Evolutionary conservation across 1,140 invertebrate species (phyloP), one percentile per base, ranked within the genome.

Genomic region (Drosophila parabipectinata): DNA sequence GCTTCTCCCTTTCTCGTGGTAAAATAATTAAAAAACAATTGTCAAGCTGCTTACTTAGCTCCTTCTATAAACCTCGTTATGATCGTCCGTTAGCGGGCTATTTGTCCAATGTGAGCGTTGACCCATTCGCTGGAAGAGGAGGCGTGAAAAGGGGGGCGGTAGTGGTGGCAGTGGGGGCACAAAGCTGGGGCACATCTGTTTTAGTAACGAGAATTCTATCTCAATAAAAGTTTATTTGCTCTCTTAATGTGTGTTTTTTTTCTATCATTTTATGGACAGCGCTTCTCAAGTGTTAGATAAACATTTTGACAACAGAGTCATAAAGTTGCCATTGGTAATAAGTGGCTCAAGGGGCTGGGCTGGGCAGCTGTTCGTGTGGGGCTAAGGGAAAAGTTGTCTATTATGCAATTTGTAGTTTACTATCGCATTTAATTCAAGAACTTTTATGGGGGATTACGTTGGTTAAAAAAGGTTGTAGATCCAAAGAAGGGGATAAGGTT

Each of bases 1-100:
- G 37, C 44, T 48, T 41, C 54, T 52, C 41, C 7, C 44, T 50
- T 67, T 56, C 28, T 21, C 60, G 75, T 67, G 75, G 77, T 69
- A 57, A 52, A 77, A 85, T 84, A 82, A 82, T 87, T 85, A 88
- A 88, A 82, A 88, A 79, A 82, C 82, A 87, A 85, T 85, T 88
- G 82, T 78, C 62, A 14, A 51, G 60, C 60, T 74, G 72, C 72
- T 76, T 52, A 39, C 62, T 37, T 54, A 50, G 34, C 6, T 32
- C 45, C 44, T 14, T 41, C 26, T 10, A n/a, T 12, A 12, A 8
- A 44, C 28, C 64, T 62, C 15, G 32, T 50, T 55, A 48, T 47
- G 58, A 55, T 64, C 18, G 44, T 10, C 44, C 68, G 21, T 18
- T 52, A 37, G n/a, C 30, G 21, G n/a, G 26, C 51, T 68, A 56